phyloP scores from a whole-genome alignment of 2,113 vertebrate species.

The rat (Rattus norvegicus) region GRCr8 NC_086022.1:64482501-64483000 shows the following conservation, averaged over 20 bases:
- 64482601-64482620: background rate
- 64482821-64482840: background rate
- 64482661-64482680: background rate
- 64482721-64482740: background rate
- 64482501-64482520: background rate
- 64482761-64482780: background rate
- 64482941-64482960: background rate
- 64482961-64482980: background rate
- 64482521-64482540: background rate
- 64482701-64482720: background rate
- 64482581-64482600: background rate
- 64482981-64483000: background rate
- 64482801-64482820: background rate
- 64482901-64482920: background rate
- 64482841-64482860: background rate
- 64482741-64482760: background rate
- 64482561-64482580: background rate
- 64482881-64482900: background rate
- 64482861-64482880: background rate
- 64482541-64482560: background rate
- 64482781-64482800: background rate
- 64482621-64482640: background rate
- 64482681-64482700: background rate
- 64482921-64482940: no score
- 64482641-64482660: background rate